A percentile compares a stretch with the other conserved stretches of the same genome.
These are phyloP conservation scores for Coregonus ussuriensis DNA, from an alignment of 2,797 vertebrate genomes.

Conservation along the genomic window DNA sequence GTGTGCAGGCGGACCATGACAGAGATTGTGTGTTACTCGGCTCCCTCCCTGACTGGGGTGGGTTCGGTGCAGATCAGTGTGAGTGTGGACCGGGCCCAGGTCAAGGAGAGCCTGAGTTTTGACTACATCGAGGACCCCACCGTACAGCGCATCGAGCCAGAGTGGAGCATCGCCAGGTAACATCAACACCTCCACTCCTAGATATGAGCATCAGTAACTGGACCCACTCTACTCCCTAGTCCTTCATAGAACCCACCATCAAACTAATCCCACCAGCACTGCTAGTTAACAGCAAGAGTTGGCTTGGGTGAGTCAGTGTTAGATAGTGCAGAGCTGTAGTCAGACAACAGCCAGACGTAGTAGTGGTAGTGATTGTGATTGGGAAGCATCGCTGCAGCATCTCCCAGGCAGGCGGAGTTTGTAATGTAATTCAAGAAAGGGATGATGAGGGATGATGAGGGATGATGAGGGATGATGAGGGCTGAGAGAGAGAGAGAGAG, in stretches of 20 bases:
- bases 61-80: slow-evolving; percentile 87
- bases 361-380: too few relatives aligned
- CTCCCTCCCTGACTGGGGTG: slow-evolving; percentile 85
- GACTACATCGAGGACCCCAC: slow-evolving; percentile 97
- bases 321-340: background rate
- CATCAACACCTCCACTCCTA: background rate
- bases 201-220: too few relatives aligned
- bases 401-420: too few relatives aligned
- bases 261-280: background rate
- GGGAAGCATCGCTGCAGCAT: background rate
- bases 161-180: slow-evolving; percentile 98
- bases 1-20: slow-evolving; percentile 82
- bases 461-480: background rate
- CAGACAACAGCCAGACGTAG: too few relatives aligned
- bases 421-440: background rate
- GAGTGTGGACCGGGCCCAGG: slow-evolving; percentile 89
- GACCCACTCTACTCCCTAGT: background rate
- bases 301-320: background rate
- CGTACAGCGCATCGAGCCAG: slow-evolving; percentile 90
- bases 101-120: slow-evolving; percentile 85
- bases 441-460: background rate
- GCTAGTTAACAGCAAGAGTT: background rate
- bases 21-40: slow-evolving; percentile 91
- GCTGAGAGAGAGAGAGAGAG: background rate
- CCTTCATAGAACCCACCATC: background rate